Evolutionary conservation across 2,113 vertebrate species (phyloP).

Genomic region (Pycnonotus jocosus): DNA sequence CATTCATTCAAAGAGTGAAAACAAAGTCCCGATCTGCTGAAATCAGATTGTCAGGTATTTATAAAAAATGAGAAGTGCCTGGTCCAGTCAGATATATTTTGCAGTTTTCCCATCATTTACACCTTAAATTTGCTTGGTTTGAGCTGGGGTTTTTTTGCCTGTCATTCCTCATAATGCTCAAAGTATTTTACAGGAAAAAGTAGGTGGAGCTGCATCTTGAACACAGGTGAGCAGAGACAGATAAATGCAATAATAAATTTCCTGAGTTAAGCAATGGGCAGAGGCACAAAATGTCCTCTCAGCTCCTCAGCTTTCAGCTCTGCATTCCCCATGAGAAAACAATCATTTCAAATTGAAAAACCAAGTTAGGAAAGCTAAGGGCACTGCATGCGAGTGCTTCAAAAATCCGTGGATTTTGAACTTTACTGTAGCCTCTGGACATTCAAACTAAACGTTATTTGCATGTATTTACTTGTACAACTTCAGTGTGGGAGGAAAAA

Average conservation of each 20-base stretch:
- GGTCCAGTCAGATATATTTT: not conserved
- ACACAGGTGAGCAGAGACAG: not conserved
- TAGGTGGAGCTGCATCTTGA: not conserved
- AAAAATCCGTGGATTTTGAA: not conserved
- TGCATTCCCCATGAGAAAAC: not conserved
- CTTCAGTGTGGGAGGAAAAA: not conserved
- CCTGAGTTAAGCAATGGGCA: not conserved
- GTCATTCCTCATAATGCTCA: not conserved
- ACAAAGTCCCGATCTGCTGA: not conserved
- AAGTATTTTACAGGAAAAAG: not conserved
- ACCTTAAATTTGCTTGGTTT: not conserved
- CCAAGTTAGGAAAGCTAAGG: not conserved
- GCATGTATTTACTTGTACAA: conserved; percentile 4
- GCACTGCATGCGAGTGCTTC: not conserved
- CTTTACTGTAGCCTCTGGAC: conserved; percentile 2
- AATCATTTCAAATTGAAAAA: not conserved
- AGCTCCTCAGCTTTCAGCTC: not conserved
- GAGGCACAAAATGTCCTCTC: not conserved
- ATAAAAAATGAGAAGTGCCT: not conserved
- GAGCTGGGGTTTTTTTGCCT: fast-evolving
- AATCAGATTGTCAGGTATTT: not conserved
- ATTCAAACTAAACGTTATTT: not conserved
- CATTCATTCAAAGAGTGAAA: not conserved
- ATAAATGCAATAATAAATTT: not conserved
- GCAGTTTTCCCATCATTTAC: not conserved